phyloP scores from a whole-genome alignment of 2,888 invertebrate species.

The Serripes groenlandicus region DNA sequence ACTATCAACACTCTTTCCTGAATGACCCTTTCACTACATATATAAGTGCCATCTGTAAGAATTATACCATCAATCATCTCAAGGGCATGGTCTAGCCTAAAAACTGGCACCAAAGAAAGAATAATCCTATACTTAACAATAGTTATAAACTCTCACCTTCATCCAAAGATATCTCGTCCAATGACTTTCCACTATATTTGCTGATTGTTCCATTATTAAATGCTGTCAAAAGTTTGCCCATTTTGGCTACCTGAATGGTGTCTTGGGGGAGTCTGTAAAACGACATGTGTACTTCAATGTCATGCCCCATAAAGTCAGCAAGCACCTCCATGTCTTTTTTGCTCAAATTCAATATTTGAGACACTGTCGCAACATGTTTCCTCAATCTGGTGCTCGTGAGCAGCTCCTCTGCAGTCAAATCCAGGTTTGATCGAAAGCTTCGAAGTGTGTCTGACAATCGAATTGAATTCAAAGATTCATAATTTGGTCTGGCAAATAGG shows the following conservation, averaged over 20 bases:
- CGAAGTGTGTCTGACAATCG: background rate
- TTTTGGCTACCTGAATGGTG: constrained; percentile 36
- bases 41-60: no score
- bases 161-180: constrained; percentile 30
- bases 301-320: constrained; percentile 41
- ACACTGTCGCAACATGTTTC: background rate
- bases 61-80: no score
- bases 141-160: no score
- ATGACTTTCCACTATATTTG: constrained; percentile 19
- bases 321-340: background rate
- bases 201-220: constrained; percentile 42
- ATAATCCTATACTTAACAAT: no score
- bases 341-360: background rate
- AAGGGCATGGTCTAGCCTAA: no score
- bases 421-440: no score
- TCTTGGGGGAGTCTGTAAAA: constrained; percentile 48
- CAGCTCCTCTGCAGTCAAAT: background rate
- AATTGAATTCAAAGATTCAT: background rate
- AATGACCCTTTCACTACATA: no score
- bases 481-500: background rate
- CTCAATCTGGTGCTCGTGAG: background rate
- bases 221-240: constrained; percentile 37
- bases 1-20: no score
- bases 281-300: constrained; percentile 35
- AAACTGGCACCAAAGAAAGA: no score